A percentile compares a stretch with the other conserved stretches of the same genome.
phyloP scores from a whole-genome alignment of 2,888 invertebrate genomes.

The Dromius quadrimaculatus region DNA sequence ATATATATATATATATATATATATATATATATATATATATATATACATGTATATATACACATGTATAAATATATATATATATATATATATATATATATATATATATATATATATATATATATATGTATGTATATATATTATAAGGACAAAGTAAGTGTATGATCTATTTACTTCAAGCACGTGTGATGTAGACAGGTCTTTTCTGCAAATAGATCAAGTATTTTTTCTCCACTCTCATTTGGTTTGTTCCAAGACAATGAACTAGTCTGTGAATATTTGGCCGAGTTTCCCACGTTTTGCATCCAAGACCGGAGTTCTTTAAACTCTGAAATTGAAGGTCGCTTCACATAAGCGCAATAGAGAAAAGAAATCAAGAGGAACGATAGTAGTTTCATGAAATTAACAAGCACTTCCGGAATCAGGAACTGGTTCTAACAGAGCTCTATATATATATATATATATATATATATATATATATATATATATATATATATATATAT shows the following conservation, averaged over 20 bases:
- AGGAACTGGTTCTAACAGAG: slow-evolving; percentile 37
- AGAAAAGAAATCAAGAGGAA: slow-evolving; percentile 6
- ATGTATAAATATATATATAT: no score
- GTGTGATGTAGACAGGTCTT: slow-evolving; percentile 8
- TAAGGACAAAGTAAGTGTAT: no score
- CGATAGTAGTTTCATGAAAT: slow-evolving; percentile 41
- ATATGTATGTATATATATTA: no score
- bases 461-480: no score
- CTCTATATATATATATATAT: no score
- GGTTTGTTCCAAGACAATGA: slow-evolving; percentile 28
- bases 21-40: no score
- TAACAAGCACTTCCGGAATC: slow-evolving; percentile 45
- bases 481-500: no score
- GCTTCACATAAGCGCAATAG: background rate
- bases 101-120: no score
- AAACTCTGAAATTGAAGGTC: slow-evolving; percentile 42
- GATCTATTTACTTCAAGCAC: background rate
- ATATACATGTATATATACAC: no score
- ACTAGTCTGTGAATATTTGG: slow-evolving; percentile 29
- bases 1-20: no score
- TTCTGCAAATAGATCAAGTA: background rate
- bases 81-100: no score
- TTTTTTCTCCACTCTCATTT: slow-evolving; percentile 33
- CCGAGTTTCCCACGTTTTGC: slow-evolving; percentile 50
- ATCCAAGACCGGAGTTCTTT: slow-evolving; percentile 40